Evolutionary conservation across 2,888 invertebrate genomes (phyloP).

Genomic region (Oeneis ivallda): DNA sequence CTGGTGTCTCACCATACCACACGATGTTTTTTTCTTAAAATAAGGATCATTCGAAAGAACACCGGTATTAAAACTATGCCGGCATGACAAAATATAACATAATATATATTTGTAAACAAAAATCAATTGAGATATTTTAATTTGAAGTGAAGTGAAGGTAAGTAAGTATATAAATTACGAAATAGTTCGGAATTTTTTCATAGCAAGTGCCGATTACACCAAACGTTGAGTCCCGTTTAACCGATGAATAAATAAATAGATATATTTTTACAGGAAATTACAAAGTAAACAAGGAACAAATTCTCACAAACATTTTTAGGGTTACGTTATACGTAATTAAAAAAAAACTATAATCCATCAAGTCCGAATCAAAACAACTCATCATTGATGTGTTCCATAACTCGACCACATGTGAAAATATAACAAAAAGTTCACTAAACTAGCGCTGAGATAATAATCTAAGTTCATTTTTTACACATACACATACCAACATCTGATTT

Average conservation of each 20-base stretch:
- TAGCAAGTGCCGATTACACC: too few species aligned
- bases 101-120: too few species aligned
- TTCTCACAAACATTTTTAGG: not conserved
- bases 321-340: slow-evolving; percentile 15
- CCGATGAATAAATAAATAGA: not conserved
- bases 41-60: too few species aligned
- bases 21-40: too few species aligned
- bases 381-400: slow-evolving; percentile 15
- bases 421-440: slow-evolving; percentile 22
- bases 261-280: not conserved
- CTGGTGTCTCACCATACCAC: too few species aligned
- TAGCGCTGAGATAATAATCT: slow-evolving; percentile 32
- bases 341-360: slow-evolving; percentile 7
- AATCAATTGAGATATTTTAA: too few species aligned
- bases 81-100: too few species aligned
- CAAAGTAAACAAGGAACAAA: not conserved
- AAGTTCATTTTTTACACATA: slow-evolving; percentile 39
- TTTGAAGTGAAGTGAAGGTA: too few species aligned
- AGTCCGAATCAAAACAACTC: slow-evolving; percentile 13
- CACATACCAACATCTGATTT: slow-evolving; percentile 40
- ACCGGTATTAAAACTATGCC: too few species aligned
- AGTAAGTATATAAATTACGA: too few species aligned
- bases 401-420: slow-evolving; percentile 14
- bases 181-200: too few species aligned
- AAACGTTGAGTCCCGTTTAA: too few species aligned